Evolutionary conservation across 2,888 invertebrate genomes (phyloP).

Genomic region (Sepioteuthis lessoniana): DNA sequence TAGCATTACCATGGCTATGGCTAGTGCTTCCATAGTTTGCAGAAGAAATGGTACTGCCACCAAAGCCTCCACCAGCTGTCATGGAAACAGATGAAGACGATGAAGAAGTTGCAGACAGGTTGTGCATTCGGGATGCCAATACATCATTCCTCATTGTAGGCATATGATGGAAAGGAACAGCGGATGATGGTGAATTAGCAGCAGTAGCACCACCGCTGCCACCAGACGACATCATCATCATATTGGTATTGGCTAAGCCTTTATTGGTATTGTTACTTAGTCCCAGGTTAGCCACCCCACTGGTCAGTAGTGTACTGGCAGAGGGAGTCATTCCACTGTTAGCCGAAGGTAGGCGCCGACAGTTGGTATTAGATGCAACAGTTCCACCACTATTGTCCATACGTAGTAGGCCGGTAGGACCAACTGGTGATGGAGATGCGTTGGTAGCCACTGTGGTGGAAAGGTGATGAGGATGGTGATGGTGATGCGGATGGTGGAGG

Average conservation of each 20-base stretch:
- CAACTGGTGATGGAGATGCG: background rate
- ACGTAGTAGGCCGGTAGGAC: background rate
- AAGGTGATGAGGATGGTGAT: constrained; percentile 16
- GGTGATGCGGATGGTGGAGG: background rate
- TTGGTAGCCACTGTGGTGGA: background rate
- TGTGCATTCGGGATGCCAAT: constrained; percentile 38
- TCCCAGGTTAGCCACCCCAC: constrained; percentile 38
- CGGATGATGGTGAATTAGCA: background rate
- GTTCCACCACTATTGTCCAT: background rate
- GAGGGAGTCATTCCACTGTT: constrained; percentile 36
- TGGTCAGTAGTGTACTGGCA: constrained; percentile 34
- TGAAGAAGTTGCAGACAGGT: background rate
- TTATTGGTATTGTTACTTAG: constrained; percentile 19
- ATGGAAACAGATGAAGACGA: constrained; percentile 34
- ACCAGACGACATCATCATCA: constrained; percentile 44
- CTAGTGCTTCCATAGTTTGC: background rate
- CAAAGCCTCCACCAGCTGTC: constrained; percentile 10
- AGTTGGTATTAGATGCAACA: background rate
- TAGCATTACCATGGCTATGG: background rate
- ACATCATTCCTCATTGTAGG: background rate
- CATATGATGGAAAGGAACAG: constrained; percentile 36
- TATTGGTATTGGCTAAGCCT: background rate
- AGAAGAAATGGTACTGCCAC: background rate
- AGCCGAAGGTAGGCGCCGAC: background rate
- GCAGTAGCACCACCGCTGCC: background rate